phyloP scores from a whole-genome alignment of 2,797 vertebrate species.

The Hippopotamyrus pictus region DNA sequence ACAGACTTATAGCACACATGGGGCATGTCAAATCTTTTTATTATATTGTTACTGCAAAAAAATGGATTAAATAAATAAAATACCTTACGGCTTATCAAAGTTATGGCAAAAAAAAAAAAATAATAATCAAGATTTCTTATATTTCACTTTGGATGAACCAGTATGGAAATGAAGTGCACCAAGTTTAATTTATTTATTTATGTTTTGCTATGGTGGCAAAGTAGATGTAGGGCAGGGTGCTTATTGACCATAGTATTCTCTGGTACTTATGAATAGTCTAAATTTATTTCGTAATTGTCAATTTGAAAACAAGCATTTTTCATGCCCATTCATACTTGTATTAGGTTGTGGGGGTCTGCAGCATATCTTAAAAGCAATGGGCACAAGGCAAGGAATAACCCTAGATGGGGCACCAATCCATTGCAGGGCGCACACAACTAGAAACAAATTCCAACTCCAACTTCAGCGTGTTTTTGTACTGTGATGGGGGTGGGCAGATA shows the following conservation, averaged over 20 bases:
- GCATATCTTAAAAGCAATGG: background rate
- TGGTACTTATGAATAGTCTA: background rate
- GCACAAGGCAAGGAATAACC: background rate
- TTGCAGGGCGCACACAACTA: background rate
- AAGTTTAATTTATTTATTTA: background rate
- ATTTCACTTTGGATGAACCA: slow-evolving; percentile 3
- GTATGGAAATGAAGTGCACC: background rate
- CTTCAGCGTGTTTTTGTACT: background rate
- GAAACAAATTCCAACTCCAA: background rate
- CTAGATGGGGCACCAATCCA: background rate
- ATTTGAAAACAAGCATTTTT: background rate
- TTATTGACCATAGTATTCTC: background rate
- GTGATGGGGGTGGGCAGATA: background rate
- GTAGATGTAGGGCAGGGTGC: background rate
- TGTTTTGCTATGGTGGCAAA: background rate
- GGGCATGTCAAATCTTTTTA: background rate
- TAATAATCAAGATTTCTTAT: background rate
- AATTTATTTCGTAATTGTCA: background rate
- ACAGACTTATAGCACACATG: background rate
- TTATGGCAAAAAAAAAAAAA: background rate
- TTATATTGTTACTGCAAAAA: background rate
- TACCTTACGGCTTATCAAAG: background rate
- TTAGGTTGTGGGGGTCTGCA: background rate
- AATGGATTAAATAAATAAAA: slow-evolving; percentile 7
- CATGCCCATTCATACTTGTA: background rate